Evolutionary conservation across 2,888 invertebrate species (phyloP), one percentile per base, ranked within the genome.

Genomic region (Eupithecia pulchellata): DNA sequence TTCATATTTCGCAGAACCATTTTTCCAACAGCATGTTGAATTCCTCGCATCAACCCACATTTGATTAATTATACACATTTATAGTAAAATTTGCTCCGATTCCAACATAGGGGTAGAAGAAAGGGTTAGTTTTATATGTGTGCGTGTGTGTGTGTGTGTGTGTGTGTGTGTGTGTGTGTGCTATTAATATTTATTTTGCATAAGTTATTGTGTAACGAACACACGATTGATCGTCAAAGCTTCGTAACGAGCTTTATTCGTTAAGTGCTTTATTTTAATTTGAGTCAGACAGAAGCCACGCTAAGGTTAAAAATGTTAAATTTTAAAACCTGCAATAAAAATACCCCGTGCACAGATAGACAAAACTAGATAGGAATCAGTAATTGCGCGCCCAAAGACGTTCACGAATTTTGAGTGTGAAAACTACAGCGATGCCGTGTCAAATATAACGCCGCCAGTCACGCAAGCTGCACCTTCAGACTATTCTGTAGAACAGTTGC

Each of bases 31-130:
- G 73, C 74, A 74, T 58, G 71, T 58, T 68, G 64, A 75, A 69
- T 70, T 77, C 65, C 73, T 68, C 68, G 66, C 71, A 73, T 67
- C 74, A 76, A 75, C 77, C 77, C 77, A 78, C 76, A 78, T 79
- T 78, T 86, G 93, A 93, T 93, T 93, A 93, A 93, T 93, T 91
- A 89, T 88, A 87, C 86, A 87, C 92, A 93, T 93, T 92, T 93
- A 93, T 93, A 93, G 90, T 90, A 86, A 89, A 91, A 91, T 90
- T 85, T 83, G 82, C 75, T 73, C 83, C 85, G 82, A 86, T 86
- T 84, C 83, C 81, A 81, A 77, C 81, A 81, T 79, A 83, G 87
- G 90, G 90, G 89, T 83, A 84, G 85, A 86, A 90, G 88, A 90
- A 90, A 90, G 93, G 93, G 92, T 91, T 90, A 89, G 84, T 83